Evolutionary conservation across 2,113 vertebrate genomes (phyloP).

Genomic region (Pteropus alecto): DNA sequence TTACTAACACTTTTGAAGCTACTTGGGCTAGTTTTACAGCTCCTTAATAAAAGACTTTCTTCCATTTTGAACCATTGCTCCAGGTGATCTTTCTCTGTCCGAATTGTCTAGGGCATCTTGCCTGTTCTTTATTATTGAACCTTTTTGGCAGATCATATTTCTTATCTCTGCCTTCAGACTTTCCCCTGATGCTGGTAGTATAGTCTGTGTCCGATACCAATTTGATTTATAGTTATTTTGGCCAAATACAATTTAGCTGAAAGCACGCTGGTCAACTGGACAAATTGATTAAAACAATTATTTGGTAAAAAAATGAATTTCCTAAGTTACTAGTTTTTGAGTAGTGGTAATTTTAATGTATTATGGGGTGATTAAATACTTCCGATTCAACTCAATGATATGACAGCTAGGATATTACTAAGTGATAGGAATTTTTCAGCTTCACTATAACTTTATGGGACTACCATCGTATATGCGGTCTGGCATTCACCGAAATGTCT

Average conservation of each 20-base stretch:
- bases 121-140: conserved; percentile 23
- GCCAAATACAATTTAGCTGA: conserved; percentile 10
- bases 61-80: conserved; percentile 20
- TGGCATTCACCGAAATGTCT: too few relatives aligned
- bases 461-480: too few relatives aligned
- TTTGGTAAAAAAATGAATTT: conserved; percentile 7
- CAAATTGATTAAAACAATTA: conserved; percentile 42
- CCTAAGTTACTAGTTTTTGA: conserved; percentile 24
- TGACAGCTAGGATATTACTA: too few relatives aligned
- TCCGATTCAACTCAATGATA: neutral
- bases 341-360: neutral
- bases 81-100: conserved; percentile 3
- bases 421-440: too few relatives aligned
- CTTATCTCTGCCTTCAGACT: conserved; percentile 41
- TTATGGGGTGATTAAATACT: neutral
- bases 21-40: neutral
- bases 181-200: neutral
- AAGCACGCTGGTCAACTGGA: neutral
- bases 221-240: conserved; percentile 32
- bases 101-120: neutral
- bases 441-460: too few relatives aligned
- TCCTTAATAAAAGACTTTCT: conserved; percentile 24
- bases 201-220: neutral
- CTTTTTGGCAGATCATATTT: neutral
- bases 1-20: neutral